Evolutionary conservation across 2,113 vertebrate genomes (phyloP).

Genomic region (Antechinus flavipes): DNA sequence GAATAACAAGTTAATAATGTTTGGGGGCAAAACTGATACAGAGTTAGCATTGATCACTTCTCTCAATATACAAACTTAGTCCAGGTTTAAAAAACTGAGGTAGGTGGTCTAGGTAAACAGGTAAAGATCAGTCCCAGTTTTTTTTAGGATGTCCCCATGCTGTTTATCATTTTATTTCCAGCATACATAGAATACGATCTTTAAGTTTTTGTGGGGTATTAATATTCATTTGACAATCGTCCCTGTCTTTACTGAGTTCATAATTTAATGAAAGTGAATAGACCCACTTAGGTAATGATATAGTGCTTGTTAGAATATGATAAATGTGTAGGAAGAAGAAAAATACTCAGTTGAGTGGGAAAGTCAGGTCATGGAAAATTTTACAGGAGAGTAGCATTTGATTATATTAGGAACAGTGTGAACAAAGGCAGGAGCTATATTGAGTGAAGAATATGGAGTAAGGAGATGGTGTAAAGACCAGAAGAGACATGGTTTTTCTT

Average conservation of each 20-base stretch:
- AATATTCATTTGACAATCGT: not conserved
- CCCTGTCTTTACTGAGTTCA: not conserved
- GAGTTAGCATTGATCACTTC: not conserved
- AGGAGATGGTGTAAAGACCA: not conserved
- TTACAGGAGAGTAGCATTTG: not conserved
- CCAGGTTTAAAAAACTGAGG: not conserved
- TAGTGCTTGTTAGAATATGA: not conserved
- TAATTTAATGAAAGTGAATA: not conserved
- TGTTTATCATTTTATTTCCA: not conserved
- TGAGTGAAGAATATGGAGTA: not conserved
- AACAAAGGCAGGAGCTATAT: not conserved
- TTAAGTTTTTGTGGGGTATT: not conserved
- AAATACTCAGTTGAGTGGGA: not conserved
- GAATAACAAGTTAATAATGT: slow-evolving; percentile 56
- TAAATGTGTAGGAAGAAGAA: not conserved
- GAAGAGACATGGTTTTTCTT: not conserved
- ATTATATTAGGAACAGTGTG: not conserved
- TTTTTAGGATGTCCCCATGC: not conserved
- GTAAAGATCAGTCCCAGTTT: not conserved
- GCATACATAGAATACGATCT: not conserved
- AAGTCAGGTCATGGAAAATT: not conserved
- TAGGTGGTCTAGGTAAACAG: not conserved
- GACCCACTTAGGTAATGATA: not conserved
- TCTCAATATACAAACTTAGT: not conserved
- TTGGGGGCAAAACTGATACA: slow-evolving; percentile 6